Evolutionary conservation across 2,797 vertebrate genomes (phyloP).

Genomic region (Peromyscus nudipes): DNA sequence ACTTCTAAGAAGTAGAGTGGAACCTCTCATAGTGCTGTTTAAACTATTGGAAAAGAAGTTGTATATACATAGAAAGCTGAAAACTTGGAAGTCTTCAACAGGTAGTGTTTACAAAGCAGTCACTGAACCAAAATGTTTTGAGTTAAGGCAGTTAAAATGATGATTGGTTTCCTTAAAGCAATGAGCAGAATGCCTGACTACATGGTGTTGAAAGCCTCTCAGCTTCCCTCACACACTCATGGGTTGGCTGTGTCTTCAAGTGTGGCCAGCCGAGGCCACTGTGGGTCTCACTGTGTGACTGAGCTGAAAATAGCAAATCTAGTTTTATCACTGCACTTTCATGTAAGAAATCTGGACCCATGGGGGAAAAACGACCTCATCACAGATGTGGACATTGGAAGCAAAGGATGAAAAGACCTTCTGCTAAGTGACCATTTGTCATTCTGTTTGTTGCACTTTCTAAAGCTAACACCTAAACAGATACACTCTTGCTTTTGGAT

Average conservation of each 20-base stretch:
- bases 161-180: constrained; percentile 70
- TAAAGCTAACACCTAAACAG: constrained; percentile 54
- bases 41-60: background rate
- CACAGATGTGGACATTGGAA: constrained; percentile 48
- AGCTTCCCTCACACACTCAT: constrained; percentile 78
- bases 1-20: background rate
- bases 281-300: constrained; percentile 64
- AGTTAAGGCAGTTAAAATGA: constrained; percentile 66
- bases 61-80: background rate
- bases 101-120: constrained; percentile 68
- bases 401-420: constrained; percentile 63
- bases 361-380: background rate
- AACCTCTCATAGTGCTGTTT: background rate
- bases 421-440: background rate
- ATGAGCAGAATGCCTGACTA: constrained; percentile 64
- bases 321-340: constrained; percentile 68
- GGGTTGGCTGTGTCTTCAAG: constrained; percentile 77
- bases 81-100: constrained; percentile 34
- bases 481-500: background rate
- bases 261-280: constrained; percentile 64
- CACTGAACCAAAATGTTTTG: constrained; percentile 68
- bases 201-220: constrained; percentile 56
- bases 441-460: background rate
- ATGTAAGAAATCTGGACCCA: constrained; percentile 58
- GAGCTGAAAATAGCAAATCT: constrained; percentile 64